Evolutionary conservation across 2,797 vertebrate species (phyloP), one percentile per base, ranked within the genome.

Genomic region (Sandelia bainsii): DNA sequence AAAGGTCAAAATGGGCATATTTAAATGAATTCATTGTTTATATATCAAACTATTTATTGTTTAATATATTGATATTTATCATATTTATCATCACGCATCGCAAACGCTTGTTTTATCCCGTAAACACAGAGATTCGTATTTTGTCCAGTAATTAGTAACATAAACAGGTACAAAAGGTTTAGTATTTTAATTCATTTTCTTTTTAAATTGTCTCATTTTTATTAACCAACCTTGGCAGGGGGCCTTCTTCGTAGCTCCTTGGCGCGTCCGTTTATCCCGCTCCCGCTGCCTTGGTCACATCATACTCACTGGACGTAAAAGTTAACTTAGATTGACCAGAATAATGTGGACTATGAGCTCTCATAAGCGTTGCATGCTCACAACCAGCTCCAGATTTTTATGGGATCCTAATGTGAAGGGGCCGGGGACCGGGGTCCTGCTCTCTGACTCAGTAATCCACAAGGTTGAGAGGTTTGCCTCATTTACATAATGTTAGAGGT

Each of bases 391-490:
- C 83, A 87, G 85, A 91, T 91, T 89, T 91, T 86, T 84, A 91
- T 88, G 87, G 82, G 81, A 89, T 90, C 88, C 89, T 87, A 92
- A 87, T 91, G 93, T 94, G 87, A 87, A 92, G 92, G 86, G 86
- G 91, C 87, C 90, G 86, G 87, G 93, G 93, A 93, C 93, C 89
- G 86, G 90, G 94, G 93, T 94, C 94, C 89, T 93, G 94, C 93
- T 94, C 95, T 95, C 94, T 95, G 94, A 93, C 94, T 95, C 93
- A 87, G 94, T 95, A 95, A 94, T 94, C 91, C 92, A 90, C 89
- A 87, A 93, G 94, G 94, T 95, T 95, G 94, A 95, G 94, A 94
- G 94, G 85, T 93, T 93, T 93, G 89, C 82, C 91, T 95, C 92
- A 95, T 95, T 95, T 95, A 93, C 94, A 95, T 95, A 95, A 93